These are phyloP conservation scores for Meriones unguiculatus DNA, from an alignment of 2,113 vertebrate genomes.

Conservation along the genomic window DNA sequence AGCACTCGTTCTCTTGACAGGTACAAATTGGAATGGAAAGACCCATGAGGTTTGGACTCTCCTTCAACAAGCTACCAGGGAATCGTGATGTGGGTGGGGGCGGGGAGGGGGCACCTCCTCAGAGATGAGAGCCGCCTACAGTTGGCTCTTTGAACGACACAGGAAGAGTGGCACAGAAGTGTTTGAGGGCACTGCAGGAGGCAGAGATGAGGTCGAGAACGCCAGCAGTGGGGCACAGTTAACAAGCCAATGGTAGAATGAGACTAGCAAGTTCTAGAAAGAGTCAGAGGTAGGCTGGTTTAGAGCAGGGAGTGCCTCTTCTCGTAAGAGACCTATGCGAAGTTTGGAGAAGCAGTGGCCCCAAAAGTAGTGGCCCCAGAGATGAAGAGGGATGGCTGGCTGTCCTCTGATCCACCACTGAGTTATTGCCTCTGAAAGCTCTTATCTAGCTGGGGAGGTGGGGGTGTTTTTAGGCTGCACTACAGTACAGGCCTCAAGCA, in stretches of 20 bases:
- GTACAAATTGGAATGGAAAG: not conserved
- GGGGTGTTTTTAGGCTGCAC: not conserved
- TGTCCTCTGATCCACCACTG: not conserved
- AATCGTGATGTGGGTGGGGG: no score
- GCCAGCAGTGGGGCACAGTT: not conserved
- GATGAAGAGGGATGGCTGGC: no score
- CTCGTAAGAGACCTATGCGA: not conserved
- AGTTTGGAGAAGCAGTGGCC: no score
- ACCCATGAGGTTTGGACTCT: not conserved
- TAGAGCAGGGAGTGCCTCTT: not conserved
- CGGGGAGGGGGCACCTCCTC: not conserved
- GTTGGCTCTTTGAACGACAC: not conserved
- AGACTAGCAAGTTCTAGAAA: not conserved
- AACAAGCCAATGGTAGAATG: not conserved
- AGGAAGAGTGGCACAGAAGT: not conserved
- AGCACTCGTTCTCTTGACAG: not conserved
- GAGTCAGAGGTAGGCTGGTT: not conserved
- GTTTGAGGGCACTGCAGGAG: not conserved
- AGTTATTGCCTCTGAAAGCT: not conserved
- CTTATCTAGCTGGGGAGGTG: not conserved
- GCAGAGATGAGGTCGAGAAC: not conserved
- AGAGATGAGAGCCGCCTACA: not conserved
- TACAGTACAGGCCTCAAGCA: conserved; percentile 44
- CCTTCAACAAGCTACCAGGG: not conserved
- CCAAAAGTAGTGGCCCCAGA: not conserved